phyloP scores from a whole-genome alignment of 2,888 invertebrate species.

The Melanotus villosus region DNA sequence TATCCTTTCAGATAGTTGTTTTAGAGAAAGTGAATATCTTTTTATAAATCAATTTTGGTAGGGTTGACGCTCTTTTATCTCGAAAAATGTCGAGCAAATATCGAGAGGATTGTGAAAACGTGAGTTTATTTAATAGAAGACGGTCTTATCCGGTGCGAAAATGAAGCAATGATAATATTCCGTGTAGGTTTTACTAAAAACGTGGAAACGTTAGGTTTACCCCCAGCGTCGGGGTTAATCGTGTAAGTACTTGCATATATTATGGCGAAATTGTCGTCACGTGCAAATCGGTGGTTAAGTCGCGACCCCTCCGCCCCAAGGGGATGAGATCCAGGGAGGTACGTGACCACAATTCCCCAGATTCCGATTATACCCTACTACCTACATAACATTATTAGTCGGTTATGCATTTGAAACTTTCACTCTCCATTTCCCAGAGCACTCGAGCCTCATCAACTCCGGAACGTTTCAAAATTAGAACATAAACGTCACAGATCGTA shows the following conservation, averaged over 20 bases:
- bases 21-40: too few species aligned
- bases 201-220: not conserved
- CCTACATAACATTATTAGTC: slow-evolving; percentile 30
- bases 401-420: slow-evolving; percentile 22
- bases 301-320: slow-evolving; percentile 26
- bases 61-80: too few species aligned
- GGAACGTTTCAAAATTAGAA: slow-evolving; percentile 12
- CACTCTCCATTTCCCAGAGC: slow-evolving; percentile 10
- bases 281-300: slow-evolving; percentile 39
- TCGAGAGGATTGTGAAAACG: too few species aligned
- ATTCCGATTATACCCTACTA: slow-evolving; percentile 34
- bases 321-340: slow-evolving; percentile 29
- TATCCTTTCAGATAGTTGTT: too few species aligned
- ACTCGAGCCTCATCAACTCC: not conserved
- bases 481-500: slow-evolving; percentile 19
- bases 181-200: not conserved
- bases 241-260: slow-evolving; percentile 22
- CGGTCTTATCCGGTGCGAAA: too few species aligned
- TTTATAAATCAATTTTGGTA: too few species aligned
- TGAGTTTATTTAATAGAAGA: too few species aligned
- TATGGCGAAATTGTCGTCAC: slow-evolving; percentile 35
- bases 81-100: too few species aligned
- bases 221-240: slow-evolving; percentile 5
- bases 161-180: too few species aligned
- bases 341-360: slow-evolving; percentile 40